These are phyloP conservation scores for Spialia ferax DNA, from an alignment of 2,888 invertebrate genomes.

Conservation along the genomic window DNA sequence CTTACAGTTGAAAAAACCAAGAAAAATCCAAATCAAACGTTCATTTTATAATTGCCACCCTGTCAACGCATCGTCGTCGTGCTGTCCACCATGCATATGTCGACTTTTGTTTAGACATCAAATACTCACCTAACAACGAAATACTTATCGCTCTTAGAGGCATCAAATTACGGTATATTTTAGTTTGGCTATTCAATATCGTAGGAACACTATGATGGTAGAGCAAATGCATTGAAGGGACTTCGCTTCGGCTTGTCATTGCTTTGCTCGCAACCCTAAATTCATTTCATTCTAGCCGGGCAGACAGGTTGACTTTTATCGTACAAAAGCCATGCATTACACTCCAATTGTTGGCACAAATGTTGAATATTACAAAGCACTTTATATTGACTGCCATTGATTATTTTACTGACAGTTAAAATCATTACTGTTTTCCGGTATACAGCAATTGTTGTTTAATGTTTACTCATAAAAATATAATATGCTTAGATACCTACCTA, in stretches of 20 bases:
- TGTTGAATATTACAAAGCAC: conserved; percentile 81
- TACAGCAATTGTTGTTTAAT: conserved; percentile 18
- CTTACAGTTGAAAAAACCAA: no score
- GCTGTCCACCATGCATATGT: conserved; percentile 74
- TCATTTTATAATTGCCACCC: conserved; percentile 47
- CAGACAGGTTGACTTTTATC: conserved; percentile 86
- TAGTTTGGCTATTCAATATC: conserved; percentile 3
- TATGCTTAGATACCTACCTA: no score
- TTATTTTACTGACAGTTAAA: conserved; percentile 63
- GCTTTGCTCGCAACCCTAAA: conserved; percentile 85
- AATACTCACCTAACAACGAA: conserved; percentile 45
- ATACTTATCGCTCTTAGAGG: conserved; percentile 18
- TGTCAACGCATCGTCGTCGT: conserved; percentile 81
- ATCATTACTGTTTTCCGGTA: conserved; percentile 60
- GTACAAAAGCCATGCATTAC: conserved; percentile 82
- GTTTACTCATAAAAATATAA: conserved; percentile 26
- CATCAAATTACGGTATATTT: background rate
- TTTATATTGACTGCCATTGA: conserved; percentile 67
- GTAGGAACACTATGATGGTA: conserved; percentile 18
- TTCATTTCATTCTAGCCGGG: conserved; percentile 80
- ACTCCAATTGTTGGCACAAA: conserved; percentile 83
- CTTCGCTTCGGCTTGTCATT: conserved; percentile 75
- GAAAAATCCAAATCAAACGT: background rate
- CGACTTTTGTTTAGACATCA: conserved; percentile 62
- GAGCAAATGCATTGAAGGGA: conserved; percentile 71